Evolutionary conservation across 2,113 vertebrate species (phyloP).

Genomic region (Papio anubis): DNA sequence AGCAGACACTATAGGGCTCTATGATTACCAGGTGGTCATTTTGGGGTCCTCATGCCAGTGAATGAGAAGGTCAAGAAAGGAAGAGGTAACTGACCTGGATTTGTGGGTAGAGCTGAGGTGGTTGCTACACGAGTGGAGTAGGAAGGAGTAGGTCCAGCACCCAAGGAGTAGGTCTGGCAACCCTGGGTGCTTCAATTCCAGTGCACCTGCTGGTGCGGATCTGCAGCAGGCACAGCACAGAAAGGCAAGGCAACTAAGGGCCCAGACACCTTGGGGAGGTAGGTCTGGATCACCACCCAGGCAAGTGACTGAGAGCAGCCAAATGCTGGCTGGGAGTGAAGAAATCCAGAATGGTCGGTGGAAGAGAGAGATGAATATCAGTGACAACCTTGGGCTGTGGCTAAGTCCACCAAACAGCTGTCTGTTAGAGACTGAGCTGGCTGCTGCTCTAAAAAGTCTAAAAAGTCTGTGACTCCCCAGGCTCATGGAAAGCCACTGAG

Average conservation of each 20-base stretch:
- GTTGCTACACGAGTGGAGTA: too few relatives aligned
- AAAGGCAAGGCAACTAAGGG: background rate
- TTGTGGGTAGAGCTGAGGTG: background rate
- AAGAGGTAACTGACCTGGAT: background rate
- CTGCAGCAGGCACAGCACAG: background rate
- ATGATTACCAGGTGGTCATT: background rate
- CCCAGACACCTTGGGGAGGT: background rate
- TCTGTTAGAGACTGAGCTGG: background rate
- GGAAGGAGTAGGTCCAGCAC: background rate
- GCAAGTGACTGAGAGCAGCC: background rate
- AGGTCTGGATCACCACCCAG: too few relatives aligned
- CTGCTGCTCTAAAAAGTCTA: background rate
- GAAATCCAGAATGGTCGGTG: accelerated
- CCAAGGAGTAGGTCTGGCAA: background rate
- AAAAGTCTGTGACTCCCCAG: background rate
- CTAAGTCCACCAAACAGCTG: background rate
- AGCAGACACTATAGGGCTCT: background rate
- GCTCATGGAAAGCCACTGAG: background rate
- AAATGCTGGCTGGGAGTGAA: background rate
- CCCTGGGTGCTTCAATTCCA: background rate
- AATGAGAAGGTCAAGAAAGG: background rate
- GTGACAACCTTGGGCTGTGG: background rate
- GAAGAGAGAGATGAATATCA: background rate
- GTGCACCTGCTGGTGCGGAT: background rate
- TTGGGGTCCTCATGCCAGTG: background rate